Base-by-base conservation (phyloP, 2,888 invertebrate species). In the Gnatocerus cornutus region DNA sequence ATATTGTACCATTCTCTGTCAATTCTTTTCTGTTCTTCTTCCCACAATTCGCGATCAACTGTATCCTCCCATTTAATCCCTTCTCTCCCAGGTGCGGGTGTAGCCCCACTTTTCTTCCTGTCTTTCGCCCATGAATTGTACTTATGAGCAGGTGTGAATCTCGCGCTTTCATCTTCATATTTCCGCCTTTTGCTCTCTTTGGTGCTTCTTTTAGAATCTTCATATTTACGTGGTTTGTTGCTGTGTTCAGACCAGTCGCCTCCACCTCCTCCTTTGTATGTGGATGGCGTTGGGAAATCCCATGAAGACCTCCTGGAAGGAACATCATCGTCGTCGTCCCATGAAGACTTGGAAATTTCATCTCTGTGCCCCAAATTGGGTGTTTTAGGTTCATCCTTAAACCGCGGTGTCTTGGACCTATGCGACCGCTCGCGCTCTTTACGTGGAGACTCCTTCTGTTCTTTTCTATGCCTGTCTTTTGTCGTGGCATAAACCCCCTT, bases 1-100 rank as follows among this genome's bases (percentile, higher is more conserved):
- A 98, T 92, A 73, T 92, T 93, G 83, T 99, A 99, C 99, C 99
- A 99, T 79, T 98, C 98, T 63, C 99, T 87, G 83, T 99, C 99
- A 1, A 97, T 85, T 74, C 95, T 89, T 76, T 92, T 91, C 82
- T 97, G 95, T 71, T 97, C 97, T 78, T 94, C 94, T 81, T 96
- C 94, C 97, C 97, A 98, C 52, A 93, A 87, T 10, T 92, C 90
- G 41, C 91, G 89, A 33, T 97, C 95, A 21, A 92, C 89, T 48
- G 92, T 91, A 10, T 88, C 84, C 29, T 87, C 89, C 89, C 89
- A 90, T 85, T 89, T 84, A 79, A 91, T 59, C 85, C 84, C 87
- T 85, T 87, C 84, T 71, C 84, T 85, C 56, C 84, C 85, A 12
- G 84, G 84, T 48, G 85, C 80, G 0, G 92, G 92, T 0, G 92